A percentile compares a stretch with the other conserved stretches of the same genome.
phyloP scores from a whole-genome alignment of 2,888 invertebrate genomes.

The Metallyticus violacea region DNA sequence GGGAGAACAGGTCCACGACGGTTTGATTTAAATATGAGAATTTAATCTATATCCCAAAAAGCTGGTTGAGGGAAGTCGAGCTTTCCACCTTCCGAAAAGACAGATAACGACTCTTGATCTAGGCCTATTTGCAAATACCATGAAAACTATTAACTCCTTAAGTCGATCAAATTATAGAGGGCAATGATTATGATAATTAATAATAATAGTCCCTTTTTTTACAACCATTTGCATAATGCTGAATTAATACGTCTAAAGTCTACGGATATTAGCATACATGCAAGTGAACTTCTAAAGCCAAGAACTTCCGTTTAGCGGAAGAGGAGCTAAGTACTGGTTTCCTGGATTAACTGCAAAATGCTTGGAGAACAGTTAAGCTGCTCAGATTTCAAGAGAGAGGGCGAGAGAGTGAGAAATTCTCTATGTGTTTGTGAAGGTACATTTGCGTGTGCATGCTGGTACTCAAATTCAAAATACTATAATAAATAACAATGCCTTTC shows the following conservation, averaged over 20 bases:
- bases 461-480: neutral
- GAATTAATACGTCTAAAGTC: neutral
- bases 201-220: neutral
- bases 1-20: no score
- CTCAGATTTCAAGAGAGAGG: neutral
- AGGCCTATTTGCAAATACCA: no score
- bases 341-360: neutral
- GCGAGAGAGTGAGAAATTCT: neutral
- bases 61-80: no score
- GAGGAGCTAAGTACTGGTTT: neutral
- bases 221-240: neutral
- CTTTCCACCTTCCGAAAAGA: no score
- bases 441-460: no score
- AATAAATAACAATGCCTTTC: neutral
- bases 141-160: no score
- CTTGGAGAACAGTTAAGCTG: neutral
- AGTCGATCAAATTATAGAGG: no score
- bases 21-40: no score
- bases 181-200: neutral
- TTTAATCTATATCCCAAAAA: no score
- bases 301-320: neutral
- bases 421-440: neutral
- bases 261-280: neutral
- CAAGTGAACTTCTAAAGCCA: neutral
- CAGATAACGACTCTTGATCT: no score